Percentiles rank a stretch among this genome's conserved stretches.
These are phyloP conservation scores for Drosophila bocqueti DNA, from an alignment of 1,140 invertebrate species.

Conservation along the genomic window DNA sequence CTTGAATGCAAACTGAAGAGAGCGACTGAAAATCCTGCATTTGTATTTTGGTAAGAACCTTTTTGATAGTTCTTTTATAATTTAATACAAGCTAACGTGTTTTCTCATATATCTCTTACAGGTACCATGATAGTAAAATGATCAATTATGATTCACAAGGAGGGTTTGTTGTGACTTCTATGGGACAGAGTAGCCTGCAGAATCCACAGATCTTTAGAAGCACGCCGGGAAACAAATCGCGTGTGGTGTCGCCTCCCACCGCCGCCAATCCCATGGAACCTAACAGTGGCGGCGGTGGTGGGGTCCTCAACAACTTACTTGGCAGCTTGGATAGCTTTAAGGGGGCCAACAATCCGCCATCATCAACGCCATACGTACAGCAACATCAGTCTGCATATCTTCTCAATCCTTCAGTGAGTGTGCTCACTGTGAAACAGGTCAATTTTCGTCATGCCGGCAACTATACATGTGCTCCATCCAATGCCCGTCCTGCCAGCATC, in stretches of 20 bases:
- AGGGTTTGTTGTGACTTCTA: constrained; percentile 84
- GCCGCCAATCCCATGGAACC: constrained; percentile 34
- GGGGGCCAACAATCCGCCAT: constrained; percentile 33
- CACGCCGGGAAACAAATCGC: constrained; percentile 43
- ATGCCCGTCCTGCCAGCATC: constrained; percentile 88
- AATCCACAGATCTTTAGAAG: constrained; percentile 27
- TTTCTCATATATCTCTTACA: constrained; percentile 10
- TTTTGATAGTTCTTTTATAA: not conserved
- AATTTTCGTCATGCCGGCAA: constrained; percentile 87
- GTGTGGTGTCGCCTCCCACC: constrained; percentile 3
- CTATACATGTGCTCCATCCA: constrained; percentile 90
- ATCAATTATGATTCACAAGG: constrained; percentile 89
- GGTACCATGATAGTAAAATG: constrained; percentile 90
- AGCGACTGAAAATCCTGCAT: constrained; percentile 91
- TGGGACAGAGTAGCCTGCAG: constrained; percentile 36
- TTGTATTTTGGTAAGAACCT: constrained; percentile 89
- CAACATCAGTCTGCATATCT: constrained; percentile 83
- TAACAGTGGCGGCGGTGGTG: not conserved
- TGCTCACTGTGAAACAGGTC: constrained; percentile 78
- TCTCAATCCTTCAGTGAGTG: constrained; percentile 71
- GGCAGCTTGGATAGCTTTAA: constrained; percentile 18
- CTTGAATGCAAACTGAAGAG: constrained; percentile 90
- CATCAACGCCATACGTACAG: constrained; percentile 40
- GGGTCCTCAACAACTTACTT: constrained; percentile 11
- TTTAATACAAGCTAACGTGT: not conserved